Evolutionary conservation across 2,888 invertebrate species (phyloP).

Genomic region (Epinotia bilunana): DNA sequence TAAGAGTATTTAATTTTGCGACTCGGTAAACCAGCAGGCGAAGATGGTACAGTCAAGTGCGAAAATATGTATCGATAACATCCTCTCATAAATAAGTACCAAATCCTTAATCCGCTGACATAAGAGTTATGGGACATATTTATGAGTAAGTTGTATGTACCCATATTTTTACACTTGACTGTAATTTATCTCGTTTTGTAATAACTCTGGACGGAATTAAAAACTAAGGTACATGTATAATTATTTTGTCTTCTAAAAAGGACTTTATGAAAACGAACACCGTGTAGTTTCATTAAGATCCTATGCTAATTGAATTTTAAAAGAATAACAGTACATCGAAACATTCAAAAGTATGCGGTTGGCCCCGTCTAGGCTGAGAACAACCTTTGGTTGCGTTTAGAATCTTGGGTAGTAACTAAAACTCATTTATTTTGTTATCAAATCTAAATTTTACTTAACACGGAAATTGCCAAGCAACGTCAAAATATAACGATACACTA

Average conservation of each 20-base stretch:
- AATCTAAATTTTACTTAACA: conserved; percentile 9
- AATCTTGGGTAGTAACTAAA: conserved; percentile 25
- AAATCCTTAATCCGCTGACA: no score
- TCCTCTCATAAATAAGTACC: no score
- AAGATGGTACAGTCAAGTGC: no score
- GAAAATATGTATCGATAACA: no score
- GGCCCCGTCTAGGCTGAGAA: not conserved
- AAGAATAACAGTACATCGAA: conserved; percentile 16
- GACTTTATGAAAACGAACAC: not conserved
- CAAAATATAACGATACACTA: not conserved
- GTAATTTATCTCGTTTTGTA: not conserved
- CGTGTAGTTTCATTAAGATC: not conserved
- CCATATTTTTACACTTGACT: no score
- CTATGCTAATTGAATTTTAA: not conserved
- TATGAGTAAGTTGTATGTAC: no score
- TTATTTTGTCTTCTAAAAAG: not conserved
- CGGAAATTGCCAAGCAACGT: conserved; percentile 20
- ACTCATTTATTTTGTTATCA: conserved; percentile 33
- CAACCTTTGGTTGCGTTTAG: conserved; percentile 13
- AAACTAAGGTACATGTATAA: not conserved
- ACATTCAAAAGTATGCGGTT: conserved; percentile 31
- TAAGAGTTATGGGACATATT: no score
- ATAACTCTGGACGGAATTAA: not conserved
- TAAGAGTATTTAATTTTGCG: no score
- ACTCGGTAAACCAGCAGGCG: no score